phyloP scores from a whole-genome alignment of 2,888 invertebrate species.

The Sarcophaga variegata region DNA sequence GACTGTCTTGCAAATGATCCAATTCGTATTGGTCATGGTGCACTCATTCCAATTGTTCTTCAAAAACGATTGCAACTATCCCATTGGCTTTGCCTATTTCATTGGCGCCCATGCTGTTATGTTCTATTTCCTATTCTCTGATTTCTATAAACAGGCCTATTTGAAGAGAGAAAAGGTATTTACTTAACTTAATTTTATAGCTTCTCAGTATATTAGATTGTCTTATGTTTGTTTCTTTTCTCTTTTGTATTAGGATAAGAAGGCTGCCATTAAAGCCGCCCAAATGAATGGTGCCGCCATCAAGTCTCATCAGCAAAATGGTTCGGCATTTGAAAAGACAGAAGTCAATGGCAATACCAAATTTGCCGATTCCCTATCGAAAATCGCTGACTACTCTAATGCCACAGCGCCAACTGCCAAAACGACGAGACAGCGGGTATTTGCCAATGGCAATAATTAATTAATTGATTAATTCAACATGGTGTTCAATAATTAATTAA shows the following conservation, averaged over 20 bases:
- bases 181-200: not conserved
- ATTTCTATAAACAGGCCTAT: constrained; percentile 94
- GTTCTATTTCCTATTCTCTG: constrained; percentile 95
- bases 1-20: constrained; percentile 95
- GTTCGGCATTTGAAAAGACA: constrained; percentile 49
- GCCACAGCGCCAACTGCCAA: constrained; percentile 72
- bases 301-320: constrained; percentile 57
- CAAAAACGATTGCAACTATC: constrained; percentile 92
- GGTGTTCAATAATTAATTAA: constrained; percentile 28
- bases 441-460: constrained; percentile 77
- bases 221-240: not conserved
- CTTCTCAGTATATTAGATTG: not conserved
- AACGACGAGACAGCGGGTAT: constrained; percentile 79
- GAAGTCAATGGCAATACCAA: constrained; percentile 76
- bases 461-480: constrained; percentile 55
- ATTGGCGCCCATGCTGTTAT: constrained; percentile 95
- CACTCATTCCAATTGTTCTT: constrained; percentile 95
- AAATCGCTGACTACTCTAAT: constrained; percentile 72
- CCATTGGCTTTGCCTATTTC: constrained; percentile 93
- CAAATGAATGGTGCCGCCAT: constrained; percentile 60
- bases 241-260: constrained; percentile 70
- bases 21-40: constrained; percentile 93
- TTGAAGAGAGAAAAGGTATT: constrained; percentile 77
- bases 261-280: constrained; percentile 73
- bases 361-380: constrained; percentile 75